Evolutionary conservation across 2,113 vertebrate species (phyloP).

Genomic region (Trichomycterus rosablanca): DNA sequence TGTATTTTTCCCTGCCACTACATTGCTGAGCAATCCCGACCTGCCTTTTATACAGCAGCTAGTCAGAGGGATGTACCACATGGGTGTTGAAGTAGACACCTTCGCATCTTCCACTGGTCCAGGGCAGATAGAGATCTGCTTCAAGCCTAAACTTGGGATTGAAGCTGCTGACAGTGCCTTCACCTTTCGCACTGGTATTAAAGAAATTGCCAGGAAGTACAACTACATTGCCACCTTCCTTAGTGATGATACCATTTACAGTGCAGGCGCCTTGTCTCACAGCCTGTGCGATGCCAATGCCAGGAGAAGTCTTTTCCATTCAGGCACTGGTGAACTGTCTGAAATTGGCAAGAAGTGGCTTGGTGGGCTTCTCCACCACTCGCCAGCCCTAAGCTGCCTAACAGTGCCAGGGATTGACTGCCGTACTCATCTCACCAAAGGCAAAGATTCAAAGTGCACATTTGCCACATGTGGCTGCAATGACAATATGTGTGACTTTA

Average conservation of each 20-base stretch:
- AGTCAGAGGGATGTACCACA: conserved; percentile 83
- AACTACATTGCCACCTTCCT: conserved; percentile 86
- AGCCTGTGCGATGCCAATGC: conserved; percentile 81
- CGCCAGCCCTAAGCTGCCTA: conserved; percentile 85
- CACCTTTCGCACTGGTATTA: conserved; percentile 86
- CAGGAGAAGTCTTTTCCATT: conserved; percentile 75
- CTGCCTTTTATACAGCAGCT: conserved; percentile 88
- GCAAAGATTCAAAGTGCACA: conserved; percentile 69
- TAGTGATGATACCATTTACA: conserved; percentile 78
- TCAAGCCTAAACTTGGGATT: conserved; percentile 84
- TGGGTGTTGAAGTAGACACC: conserved; percentile 84
- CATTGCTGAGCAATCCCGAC: conserved; percentile 80
- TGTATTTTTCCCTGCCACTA: conserved; percentile 81
- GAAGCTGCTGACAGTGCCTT: conserved; percentile 84
- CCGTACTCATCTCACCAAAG: conserved; percentile 73
- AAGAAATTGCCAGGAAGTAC: conserved; percentile 86
- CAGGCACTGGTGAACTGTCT: conserved; percentile 64
- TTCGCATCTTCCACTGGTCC: conserved; percentile 82
- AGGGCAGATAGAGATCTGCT: conserved; percentile 87
- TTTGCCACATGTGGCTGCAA: conserved; percentile 79
- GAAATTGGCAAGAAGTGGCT: conserved; percentile 81
- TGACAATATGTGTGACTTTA: conserved; percentile 85
- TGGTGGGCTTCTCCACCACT: conserved; percentile 79
- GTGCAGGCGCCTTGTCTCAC: conserved; percentile 80
- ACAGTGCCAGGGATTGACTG: conserved; percentile 80